These are phyloP conservation scores for Passer montanus DNA, from an alignment of 2,113 vertebrate genomes.

Conservation along the genomic window DNA sequence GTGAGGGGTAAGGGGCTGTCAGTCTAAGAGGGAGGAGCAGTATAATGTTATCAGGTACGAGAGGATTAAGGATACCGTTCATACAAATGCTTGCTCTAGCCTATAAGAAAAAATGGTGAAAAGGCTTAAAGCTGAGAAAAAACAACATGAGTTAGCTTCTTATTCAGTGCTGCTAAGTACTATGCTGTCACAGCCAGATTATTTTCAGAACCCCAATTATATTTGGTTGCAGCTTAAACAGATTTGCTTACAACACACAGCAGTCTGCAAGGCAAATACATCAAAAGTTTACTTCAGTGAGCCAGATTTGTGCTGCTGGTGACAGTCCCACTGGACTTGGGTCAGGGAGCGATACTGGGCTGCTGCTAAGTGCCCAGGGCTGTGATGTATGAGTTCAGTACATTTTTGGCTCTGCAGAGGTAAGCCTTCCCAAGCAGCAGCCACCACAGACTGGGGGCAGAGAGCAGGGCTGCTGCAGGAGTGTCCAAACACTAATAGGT, in stretches of 20 bases:
- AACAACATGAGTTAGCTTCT: accelerated
- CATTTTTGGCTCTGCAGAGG: accelerated
- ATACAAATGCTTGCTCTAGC: not conserved
- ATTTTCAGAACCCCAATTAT: not conserved
- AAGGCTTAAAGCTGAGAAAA: not conserved
- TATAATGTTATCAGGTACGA: not conserved
- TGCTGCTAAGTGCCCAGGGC: accelerated
- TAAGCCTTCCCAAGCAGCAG: accelerated
- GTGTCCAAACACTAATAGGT: not conserved
- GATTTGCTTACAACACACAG: not conserved
- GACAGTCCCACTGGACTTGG: not conserved
- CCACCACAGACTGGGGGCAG: not conserved
- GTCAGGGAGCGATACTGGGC: accelerated
- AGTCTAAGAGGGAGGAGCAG: not conserved
- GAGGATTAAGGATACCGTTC: not conserved
- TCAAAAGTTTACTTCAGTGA: not conserved
- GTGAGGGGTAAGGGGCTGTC: not conserved
- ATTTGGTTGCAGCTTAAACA: not conserved
- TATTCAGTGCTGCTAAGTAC: not conserved
- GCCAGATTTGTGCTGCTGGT: not conserved
- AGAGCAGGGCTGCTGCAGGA: not conserved
- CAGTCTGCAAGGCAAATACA: not conserved
- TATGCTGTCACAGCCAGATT: not conserved
- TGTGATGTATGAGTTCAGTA: not conserved
- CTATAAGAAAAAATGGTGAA: not conserved